Percentiles rank a stretch among this genome's conserved stretches.
These are phyloP conservation scores for Amphipyra tragopoginis DNA, from an alignment of 2,888 invertebrate genomes.

Conservation along the genomic window DNA sequence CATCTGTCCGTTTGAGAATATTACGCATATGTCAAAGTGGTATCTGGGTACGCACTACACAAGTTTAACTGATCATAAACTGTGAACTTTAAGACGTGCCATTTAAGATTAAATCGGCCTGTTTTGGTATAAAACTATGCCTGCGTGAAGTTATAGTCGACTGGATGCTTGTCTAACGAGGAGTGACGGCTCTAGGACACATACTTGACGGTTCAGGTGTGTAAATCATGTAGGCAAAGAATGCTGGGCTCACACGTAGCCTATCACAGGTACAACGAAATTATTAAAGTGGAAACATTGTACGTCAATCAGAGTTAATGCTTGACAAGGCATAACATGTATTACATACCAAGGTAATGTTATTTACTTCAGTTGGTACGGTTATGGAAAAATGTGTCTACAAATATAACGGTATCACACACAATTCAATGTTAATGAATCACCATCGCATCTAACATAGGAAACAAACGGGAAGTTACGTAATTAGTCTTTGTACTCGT, in stretches of 20 bases:
- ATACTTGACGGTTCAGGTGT: constrained; percentile 73
- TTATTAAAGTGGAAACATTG: constrained; percentile 39
- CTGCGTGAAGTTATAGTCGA: constrained; percentile 64
- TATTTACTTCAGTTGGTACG: constrained; percentile 4
- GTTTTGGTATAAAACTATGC: constrained; percentile 44
- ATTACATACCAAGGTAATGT: constrained; percentile 18
- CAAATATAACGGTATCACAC: constrained; percentile 9
- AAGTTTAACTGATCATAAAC: constrained; percentile 31
- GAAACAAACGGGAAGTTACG: constrained; percentile 74
- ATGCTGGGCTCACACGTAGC: constrained; percentile 49
- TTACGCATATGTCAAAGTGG: constrained; percentile 69
- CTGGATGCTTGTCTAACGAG: constrained; percentile 71
- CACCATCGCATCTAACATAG: constrained; percentile 37
- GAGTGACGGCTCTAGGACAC: constrained; percentile 77
- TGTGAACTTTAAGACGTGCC: constrained; percentile 57
- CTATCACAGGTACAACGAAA: constrained; percentile 27
- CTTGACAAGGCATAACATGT: constrained; percentile 20
- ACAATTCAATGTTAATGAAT: constrained; percentile 35
- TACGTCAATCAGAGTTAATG: constrained; percentile 25
- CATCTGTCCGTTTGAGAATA: constrained; percentile 73
- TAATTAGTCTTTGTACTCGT: constrained; percentile 76
- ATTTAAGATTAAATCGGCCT: constrained; percentile 47
- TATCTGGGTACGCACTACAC: constrained; percentile 34
- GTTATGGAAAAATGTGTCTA: constrained; percentile 17
- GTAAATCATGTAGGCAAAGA: constrained; percentile 63